These are phyloP conservation scores for Graptemys geographica DNA, from an alignment of 2,797 vertebrate species.

Conservation along the genomic window DNA sequence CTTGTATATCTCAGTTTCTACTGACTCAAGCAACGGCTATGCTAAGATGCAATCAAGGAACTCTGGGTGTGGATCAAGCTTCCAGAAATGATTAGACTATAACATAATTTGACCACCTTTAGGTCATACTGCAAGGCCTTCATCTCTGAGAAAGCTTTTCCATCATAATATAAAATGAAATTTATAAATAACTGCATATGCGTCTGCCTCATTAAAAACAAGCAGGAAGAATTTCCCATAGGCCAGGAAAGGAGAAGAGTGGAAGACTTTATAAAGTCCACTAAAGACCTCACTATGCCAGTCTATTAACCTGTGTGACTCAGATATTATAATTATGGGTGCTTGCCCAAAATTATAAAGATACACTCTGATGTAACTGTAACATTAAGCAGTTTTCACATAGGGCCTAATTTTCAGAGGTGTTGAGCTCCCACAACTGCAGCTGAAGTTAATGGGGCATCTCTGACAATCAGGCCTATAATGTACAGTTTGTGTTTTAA, in stretches of 20 bases:
- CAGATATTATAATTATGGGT: too few relatives aligned
- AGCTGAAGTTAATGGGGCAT: fast-evolving
- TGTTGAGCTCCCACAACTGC: background rate
- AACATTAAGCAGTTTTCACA: background rate
- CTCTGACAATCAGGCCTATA: background rate
- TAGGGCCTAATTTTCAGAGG: background rate
- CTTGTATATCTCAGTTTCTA: background rate
- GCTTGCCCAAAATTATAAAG: background rate
- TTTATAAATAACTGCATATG: background rate
- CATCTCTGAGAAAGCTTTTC: background rate
- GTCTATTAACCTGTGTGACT: background rate
- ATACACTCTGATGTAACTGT: background rate
- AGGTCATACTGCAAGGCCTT: background rate
- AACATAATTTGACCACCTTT: background rate
- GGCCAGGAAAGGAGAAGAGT: background rate
- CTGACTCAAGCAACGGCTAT: background rate
- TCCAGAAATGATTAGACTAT: background rate
- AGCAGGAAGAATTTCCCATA: background rate
- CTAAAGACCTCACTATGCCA: background rate
- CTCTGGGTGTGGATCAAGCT: background rate
- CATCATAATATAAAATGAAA: background rate
- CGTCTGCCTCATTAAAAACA: background rate
- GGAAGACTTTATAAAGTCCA: background rate
- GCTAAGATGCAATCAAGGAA: background rate
- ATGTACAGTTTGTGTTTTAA: background rate